phyloP scores from a whole-genome alignment of 2,113 vertebrate species.

The Chloebia gouldiae region DNA sequence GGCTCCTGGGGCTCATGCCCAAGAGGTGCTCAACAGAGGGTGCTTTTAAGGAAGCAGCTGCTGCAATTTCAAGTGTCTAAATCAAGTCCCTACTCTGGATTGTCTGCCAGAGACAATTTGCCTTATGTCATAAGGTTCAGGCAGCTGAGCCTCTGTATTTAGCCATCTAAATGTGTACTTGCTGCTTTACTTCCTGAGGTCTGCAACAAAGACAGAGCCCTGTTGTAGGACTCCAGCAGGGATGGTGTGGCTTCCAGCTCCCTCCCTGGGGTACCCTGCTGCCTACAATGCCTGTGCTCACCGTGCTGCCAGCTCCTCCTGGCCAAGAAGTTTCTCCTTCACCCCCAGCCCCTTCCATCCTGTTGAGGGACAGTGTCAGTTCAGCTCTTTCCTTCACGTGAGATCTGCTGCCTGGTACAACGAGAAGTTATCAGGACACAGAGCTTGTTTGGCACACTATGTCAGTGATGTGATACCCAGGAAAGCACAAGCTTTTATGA shows the following conservation, averaged over 20 bases:
- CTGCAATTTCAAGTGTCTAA: background rate
- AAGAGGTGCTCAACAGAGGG: background rate
- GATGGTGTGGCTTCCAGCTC: background rate
- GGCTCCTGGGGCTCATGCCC: background rate
- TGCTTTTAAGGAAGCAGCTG: background rate
- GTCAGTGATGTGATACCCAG: background rate
- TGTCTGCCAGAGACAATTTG: background rate
- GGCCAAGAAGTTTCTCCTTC: background rate
- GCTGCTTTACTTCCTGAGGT: background rate
- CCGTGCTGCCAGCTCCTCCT: background rate
- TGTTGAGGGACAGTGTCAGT: background rate
- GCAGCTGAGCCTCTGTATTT: background rate
- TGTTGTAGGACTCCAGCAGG: background rate
- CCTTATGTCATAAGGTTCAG: background rate
- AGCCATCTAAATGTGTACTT: background rate
- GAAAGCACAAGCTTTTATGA: background rate
- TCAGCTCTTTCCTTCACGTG: background rate
- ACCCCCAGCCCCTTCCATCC: background rate
- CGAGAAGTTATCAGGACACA: fast-evolving
- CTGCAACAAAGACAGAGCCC: background rate
- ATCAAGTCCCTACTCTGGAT: background rate
- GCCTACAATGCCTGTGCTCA: background rate
- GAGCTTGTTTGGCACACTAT: fast-evolving
- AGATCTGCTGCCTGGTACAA: no score
- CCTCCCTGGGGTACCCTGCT: background rate